Percentiles rank a stretch among this genome's conserved stretches.
phyloP scores from a whole-genome alignment of 1,140 invertebrate genomes.

The Dufourea novaeangliae region DNA sequence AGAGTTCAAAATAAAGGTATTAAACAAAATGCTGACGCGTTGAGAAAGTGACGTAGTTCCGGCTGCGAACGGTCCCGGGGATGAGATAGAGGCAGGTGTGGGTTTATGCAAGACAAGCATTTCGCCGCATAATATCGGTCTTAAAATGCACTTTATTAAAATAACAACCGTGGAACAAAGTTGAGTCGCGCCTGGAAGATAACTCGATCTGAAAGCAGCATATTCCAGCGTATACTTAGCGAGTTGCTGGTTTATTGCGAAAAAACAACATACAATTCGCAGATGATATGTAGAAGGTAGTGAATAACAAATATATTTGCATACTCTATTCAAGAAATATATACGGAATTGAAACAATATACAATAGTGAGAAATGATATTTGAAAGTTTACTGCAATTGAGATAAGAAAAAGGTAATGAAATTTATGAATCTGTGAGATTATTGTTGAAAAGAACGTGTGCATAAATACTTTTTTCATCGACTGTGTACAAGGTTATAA shows the following conservation, averaged over 20 bases:
- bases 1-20: constrained; percentile 38
- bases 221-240: background rate
- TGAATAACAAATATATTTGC: too few species aligned
- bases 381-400: too few species aligned
- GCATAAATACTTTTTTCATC: too few species aligned
- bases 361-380: too few species aligned
- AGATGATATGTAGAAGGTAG: background rate
- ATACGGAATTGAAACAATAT: too few species aligned
- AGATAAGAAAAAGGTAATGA: too few species aligned
- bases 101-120: constrained; percentile 54
- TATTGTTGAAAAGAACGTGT: too few species aligned
- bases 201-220: background rate
- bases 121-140: constrained; percentile 49
- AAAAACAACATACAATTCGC: background rate
- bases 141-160: constrained; percentile 54
- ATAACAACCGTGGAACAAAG: constrained; percentile 39
- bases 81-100: constrained; percentile 30
- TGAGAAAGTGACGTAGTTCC: constrained; percentile 25
- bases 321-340: too few species aligned
- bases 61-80: constrained; percentile 7
- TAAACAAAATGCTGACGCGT: constrained; percentile 52
- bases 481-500: too few species aligned
- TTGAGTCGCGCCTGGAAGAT: background rate
- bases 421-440: too few species aligned
- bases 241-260: background rate